Evolutionary conservation across 2,113 vertebrate species (phyloP).

Genomic region (Syrrhaptes paradoxus): DNA sequence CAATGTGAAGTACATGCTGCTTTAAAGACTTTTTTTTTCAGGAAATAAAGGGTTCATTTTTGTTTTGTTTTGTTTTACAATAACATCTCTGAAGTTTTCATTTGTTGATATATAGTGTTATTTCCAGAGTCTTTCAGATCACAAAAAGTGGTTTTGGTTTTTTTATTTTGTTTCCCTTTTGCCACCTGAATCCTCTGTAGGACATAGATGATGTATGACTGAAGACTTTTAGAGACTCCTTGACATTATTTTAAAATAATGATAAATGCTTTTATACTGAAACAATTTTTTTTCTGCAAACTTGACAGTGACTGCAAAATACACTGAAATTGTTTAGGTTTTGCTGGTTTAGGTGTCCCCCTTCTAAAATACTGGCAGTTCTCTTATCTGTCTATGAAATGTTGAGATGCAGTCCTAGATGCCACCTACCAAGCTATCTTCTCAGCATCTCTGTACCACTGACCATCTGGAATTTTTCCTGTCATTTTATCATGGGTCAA

Average conservation of each 20-base stretch:
- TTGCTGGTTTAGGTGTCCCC: neutral
- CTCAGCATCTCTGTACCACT: neutral
- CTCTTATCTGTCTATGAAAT: neutral
- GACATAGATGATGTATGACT: neutral
- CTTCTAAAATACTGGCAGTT: neutral
- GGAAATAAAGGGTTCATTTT: neutral
- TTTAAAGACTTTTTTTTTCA: neutral
- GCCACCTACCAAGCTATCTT: neutral
- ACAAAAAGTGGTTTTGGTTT: neutral
- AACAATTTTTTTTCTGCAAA: neutral
- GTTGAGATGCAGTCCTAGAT: neutral
- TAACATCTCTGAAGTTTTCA: neutral
- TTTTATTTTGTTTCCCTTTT: neutral
- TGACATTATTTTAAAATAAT: constrained; percentile 11
- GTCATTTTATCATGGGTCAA: neutral
- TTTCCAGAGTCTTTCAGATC: neutral
- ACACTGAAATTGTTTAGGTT: neutral
- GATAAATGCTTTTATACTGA: neutral
- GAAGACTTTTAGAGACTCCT: neutral
- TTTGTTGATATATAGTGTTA: neutral
- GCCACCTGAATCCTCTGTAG: neutral
- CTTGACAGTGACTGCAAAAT: neutral
- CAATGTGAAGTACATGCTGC: accelerated
- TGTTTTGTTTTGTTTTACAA: neutral
- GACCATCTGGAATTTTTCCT: neutral